Conservation (phyloP, 2,888 invertebrate species). For the Hemistola chrysoprasaria region DNA sequence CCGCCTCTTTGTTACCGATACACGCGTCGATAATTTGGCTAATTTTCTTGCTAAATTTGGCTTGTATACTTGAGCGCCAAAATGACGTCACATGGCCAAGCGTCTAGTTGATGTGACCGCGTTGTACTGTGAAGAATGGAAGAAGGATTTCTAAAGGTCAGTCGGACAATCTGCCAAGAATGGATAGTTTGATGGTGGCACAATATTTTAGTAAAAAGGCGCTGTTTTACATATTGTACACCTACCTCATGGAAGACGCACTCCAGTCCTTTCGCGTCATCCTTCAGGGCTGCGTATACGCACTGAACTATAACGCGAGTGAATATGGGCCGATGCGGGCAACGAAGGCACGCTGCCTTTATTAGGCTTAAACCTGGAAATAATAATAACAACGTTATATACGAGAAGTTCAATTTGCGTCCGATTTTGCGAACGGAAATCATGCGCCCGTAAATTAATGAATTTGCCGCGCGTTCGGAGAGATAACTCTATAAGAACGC, state of each 20-base stretch:
- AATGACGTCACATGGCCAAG: no score
- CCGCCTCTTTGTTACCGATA: no score
- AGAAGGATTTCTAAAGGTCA: slow-evolving; percentile 3
- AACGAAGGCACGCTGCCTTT: slow-evolving; percentile 56
- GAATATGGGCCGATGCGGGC: slow-evolving; percentile 49
- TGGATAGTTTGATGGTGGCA: slow-evolving; percentile 5
- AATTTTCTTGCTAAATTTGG: no score
- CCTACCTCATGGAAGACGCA: slow-evolving; percentile 62
- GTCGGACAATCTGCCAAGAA: slow-evolving; percentile 4
- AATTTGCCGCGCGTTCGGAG: no score
- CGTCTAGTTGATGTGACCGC: no score
- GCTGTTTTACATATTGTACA: neutral
- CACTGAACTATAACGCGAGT: slow-evolving; percentile 61
- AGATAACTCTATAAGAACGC: no score
- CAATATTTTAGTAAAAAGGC: slow-evolving; percentile 1
- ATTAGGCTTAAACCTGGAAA: slow-evolving; percentile 56
- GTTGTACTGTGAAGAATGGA: slow-evolving; percentile 5
- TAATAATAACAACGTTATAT: neutral
- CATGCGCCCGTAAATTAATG: no score
- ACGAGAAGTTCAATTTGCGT: neutral
- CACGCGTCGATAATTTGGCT: no score
- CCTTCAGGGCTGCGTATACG: slow-evolving; percentile 27
- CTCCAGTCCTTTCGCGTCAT: no score
- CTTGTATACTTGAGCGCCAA: no score
- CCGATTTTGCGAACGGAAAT: no score